Evolutionary conservation across 2,113 vertebrate species (phyloP).

Genomic region (Pygoscelis adeliae): DNA sequence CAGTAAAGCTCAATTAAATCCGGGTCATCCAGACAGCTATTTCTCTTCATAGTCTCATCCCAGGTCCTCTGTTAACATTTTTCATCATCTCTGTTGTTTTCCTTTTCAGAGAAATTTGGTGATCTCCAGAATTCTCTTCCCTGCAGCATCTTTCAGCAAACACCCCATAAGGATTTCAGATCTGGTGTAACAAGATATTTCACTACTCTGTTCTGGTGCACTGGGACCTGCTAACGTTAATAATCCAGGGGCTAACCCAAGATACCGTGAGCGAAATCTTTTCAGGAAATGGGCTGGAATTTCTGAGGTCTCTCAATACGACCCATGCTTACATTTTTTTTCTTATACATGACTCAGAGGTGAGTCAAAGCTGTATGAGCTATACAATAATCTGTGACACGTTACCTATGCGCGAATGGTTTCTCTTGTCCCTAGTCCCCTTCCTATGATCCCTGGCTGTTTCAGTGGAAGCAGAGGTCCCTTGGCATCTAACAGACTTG

Average conservation of each 20-base stretch:
- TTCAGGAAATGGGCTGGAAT: background rate
- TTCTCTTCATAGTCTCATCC: background rate
- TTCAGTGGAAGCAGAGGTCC: background rate
- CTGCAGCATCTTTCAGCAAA: background rate
- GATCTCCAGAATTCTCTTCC: background rate
- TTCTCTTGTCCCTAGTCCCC: background rate
- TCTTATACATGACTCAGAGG: background rate
- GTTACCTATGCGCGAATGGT: background rate
- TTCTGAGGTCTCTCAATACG: background rate
- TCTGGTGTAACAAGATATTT: background rate
- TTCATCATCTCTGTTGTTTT: background rate
- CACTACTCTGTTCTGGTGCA: background rate
- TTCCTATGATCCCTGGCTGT: background rate
- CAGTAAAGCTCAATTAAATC: constrained; percentile 1
- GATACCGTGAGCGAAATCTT: background rate
- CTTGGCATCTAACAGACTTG: background rate
- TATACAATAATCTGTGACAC: background rate
- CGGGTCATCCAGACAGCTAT: background rate
- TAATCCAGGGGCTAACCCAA: background rate
- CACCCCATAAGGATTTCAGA: background rate
- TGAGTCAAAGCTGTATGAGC: background rate
- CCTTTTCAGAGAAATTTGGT: background rate
- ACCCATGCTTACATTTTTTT: background rate
- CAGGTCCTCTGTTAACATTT: background rate
- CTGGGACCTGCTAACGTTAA: background rate